A percentile compares a stretch with the other conserved stretches of the same genome.
These are phyloP conservation scores for Anas georgica DNA, from an alignment of 2,797 vertebrate species.

Conservation along the genomic window DNA sequence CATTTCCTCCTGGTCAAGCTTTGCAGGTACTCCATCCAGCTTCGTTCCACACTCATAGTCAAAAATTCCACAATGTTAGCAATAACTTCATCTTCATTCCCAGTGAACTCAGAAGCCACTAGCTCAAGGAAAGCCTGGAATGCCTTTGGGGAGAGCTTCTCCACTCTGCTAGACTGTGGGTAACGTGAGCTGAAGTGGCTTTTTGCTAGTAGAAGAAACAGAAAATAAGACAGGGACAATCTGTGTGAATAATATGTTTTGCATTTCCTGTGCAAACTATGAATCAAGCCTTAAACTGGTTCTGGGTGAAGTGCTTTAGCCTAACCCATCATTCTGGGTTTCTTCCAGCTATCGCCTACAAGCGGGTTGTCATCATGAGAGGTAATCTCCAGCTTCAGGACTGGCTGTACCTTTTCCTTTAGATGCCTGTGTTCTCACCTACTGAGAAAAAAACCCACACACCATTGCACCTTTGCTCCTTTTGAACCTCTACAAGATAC, in stretches of 20 bases:
- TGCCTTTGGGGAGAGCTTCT: slow-evolving; percentile 65
- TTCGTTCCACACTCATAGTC: slow-evolving; percentile 42
- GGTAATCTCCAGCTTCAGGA: neutral
- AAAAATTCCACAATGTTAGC: slow-evolving; percentile 77
- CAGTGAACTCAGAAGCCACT: slow-evolving; percentile 67
- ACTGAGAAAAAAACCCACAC: neutral
- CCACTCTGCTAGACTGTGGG: slow-evolving; percentile 45
- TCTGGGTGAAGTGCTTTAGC: neutral
- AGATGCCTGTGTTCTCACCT: neutral
- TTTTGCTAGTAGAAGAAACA: slow-evolving; percentile 68
- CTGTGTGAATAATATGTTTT: neutral
- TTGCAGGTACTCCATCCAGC: slow-evolving; percentile 11
- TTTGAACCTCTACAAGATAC: neutral
- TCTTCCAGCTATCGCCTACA: neutral
- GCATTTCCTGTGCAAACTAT: neutral
- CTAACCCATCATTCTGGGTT: neutral
- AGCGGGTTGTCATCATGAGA: neutral
- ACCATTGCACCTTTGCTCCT: neutral
- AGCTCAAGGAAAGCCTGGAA: slow-evolving; percentile 78
- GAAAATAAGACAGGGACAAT: slow-evolving; percentile 5
- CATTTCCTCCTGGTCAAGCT: slow-evolving; percentile 73
- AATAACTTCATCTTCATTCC: slow-evolving; percentile 62
- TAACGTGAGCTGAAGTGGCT: slow-evolving; percentile 56
- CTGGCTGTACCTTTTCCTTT: neutral
- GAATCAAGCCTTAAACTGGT: neutral